Base-by-base conservation (phyloP, 2,888 invertebrate genomes). In the Pyrrhia umbra region DNA sequence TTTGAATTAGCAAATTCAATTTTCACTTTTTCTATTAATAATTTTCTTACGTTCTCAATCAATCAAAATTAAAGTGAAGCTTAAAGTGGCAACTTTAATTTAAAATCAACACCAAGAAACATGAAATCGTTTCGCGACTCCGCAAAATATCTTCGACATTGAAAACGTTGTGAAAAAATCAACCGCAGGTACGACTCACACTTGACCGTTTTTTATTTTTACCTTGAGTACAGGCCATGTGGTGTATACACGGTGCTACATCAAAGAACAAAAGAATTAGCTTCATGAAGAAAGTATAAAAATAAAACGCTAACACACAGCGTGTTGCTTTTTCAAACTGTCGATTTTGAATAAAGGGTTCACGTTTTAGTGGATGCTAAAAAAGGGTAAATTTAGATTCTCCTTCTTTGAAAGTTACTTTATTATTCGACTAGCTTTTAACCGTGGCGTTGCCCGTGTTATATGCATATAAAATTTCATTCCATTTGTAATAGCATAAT, bases 221-320 rank as follows among this genome's bases (percentile, higher is more conserved):
- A 84, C 77, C 58, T 82, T 73, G 80, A 85, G 86, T 80, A 79
- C 68, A 73, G 88, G 93, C 93, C 93, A 93, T 93, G 92, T 93
- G 93, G 88, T 83, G 80, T 79, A 70, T 81, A 78, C 74, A 82
- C 87, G 85, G 81, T 68, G 85, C 83, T 85, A 89, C 90, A 89
- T 92, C 92, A 90, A 92, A 91, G 90, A 90, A 93, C 92, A 92
- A 93, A 92, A 92, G 92, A 92, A 90, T 88, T 85, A 85, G 88
- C 86, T 87, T 87, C 86, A 87, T 85, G 88, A 85, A 84, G 82
- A 84, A 88, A 85, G 89, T 91, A n/a, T n/a, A 90, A 90, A 93
- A 93, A 92, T 92, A 93, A 90, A 89, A 85, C 83, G 18, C 16
- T 6, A 5, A 37, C 60, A 54, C 83, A 92, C 85, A 89, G 88